A percentile compares a stretch with the other conserved stretches of the same genome.
phyloP scores from a whole-genome alignment of 2,113 vertebrate genomes.

The Triplophysa siluroides region DNA sequence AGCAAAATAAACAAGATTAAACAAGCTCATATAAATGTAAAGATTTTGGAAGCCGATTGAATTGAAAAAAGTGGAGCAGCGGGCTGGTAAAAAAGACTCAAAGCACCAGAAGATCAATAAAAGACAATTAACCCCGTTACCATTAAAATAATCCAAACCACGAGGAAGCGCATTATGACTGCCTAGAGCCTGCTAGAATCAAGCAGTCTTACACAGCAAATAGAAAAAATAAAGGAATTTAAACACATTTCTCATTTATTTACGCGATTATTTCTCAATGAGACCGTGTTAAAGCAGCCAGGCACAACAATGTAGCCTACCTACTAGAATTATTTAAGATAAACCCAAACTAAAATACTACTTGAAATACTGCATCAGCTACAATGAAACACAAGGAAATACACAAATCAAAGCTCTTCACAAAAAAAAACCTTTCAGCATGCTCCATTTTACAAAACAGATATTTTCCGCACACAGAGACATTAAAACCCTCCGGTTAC shows the following conservation, averaged over 20 bases:
- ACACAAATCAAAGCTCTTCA: background rate
- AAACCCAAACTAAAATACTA: background rate
- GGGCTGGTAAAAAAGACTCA: conserved; percentile 65
- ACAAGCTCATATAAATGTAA: conserved; percentile 68
- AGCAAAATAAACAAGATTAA: conserved; percentile 64
- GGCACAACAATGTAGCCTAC: background rate
- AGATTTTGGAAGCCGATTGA: conserved; percentile 70
- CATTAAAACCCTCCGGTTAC: conserved; percentile 64
- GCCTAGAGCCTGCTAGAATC: conserved; percentile 65
- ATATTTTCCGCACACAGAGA: conserved; percentile 13
- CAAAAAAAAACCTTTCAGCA: background rate
- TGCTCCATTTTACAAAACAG: background rate
- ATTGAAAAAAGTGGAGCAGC: conserved; percentile 71
- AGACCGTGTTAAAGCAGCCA: background rate
- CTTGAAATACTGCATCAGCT: background rate
- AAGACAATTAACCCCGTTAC: conserved; percentile 80
- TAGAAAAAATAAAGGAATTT: background rate
- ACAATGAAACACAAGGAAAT: background rate
- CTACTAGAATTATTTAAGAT: background rate
- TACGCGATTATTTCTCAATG: background rate
- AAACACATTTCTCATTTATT: background rate
- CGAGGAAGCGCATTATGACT: conserved; percentile 67
- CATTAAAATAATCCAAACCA: conserved; percentile 68
- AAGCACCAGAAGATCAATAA: conserved; percentile 73
- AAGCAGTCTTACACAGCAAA: background rate